phyloP scores from a whole-genome alignment of 2,113 vertebrate genomes.

The Fregetta grallaria region DNA sequence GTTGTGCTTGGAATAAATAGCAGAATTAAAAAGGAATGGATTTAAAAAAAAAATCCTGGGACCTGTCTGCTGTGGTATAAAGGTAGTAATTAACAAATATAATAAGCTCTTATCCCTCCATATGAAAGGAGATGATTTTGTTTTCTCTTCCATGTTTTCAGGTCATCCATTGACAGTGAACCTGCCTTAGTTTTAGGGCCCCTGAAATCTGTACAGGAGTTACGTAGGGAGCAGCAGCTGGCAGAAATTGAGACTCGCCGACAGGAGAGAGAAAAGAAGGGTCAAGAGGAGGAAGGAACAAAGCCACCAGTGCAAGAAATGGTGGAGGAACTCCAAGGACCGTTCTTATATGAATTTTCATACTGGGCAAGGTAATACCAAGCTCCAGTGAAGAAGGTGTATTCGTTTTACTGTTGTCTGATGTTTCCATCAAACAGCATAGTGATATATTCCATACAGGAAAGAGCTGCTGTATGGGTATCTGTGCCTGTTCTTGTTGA shows the following conservation, averaged over 20 bases:
- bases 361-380: constrained; percentile 91
- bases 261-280: constrained; percentile 86
- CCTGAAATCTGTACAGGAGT: constrained; percentile 87
- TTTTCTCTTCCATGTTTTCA: constrained; percentile 31
- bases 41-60: not conserved
- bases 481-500: not conserved
- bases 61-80: not conserved
- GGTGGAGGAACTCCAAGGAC: constrained; percentile 88
- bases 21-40: not conserved
- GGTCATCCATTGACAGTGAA: constrained; percentile 96
- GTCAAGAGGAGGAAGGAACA: constrained; percentile 74
- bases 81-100: not conserved
- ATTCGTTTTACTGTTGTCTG: fast-evolving
- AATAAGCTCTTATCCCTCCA: not conserved
- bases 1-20: not conserved
- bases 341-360: constrained; percentile 94
- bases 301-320: constrained; percentile 85
- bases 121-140: not conserved
- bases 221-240: constrained; percentile 90
- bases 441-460: not conserved
- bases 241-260: constrained; percentile 87
- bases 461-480: not conserved
- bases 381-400: not conserved
- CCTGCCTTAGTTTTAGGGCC: constrained; percentile 95
- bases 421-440: not conserved